A percentile compares a stretch with the other conserved stretches of the same genome.
phyloP scores from a whole-genome alignment of 2,888 invertebrate species.

The Sthenelais limicola region DNA sequence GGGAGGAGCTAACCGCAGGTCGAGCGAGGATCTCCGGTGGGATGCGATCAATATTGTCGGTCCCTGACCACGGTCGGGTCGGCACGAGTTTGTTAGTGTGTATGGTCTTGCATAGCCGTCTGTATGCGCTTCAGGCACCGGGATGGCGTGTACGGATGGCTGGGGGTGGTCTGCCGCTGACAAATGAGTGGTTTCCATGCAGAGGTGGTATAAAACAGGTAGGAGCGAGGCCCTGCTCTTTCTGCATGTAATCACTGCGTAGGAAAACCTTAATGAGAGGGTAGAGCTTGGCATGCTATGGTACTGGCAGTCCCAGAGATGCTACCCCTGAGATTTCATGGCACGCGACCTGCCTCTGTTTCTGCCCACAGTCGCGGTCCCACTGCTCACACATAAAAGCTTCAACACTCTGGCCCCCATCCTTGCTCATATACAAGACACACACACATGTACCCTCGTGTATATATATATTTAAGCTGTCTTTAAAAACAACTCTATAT shows the following conservation, averaged over 20 bases:
- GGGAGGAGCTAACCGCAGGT: too few species aligned
- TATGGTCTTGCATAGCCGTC: too few species aligned
- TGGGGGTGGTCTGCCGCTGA: not conserved
- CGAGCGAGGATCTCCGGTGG: not conserved
- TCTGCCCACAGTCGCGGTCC: not conserved
- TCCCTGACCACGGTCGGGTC: not conserved
- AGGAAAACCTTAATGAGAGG: conserved; percentile 1
- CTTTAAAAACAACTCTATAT: too few species aligned
- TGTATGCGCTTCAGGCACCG: too few species aligned
- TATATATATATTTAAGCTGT: too few species aligned
- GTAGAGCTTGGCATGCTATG: not conserved
- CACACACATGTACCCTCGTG: too few species aligned
- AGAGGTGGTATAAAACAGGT: conserved; percentile 23
- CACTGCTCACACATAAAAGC: not conserved
- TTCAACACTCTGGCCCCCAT: not conserved
- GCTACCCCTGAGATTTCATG: too few species aligned
- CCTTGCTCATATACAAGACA: too few species aligned
- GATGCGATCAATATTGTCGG: conserved; percentile 12
- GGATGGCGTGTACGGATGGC: not conserved
- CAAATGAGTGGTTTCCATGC: conserved; percentile 10
- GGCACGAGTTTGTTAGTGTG: not conserved
- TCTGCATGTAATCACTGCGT: conserved; percentile 15
- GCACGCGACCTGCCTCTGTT: too few species aligned
- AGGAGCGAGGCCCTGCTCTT: conserved; percentile 3
- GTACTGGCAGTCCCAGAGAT: too few species aligned